phyloP scores from a whole-genome alignment of 2,113 vertebrate genomes.

The Alexandromys fortis region DNA sequence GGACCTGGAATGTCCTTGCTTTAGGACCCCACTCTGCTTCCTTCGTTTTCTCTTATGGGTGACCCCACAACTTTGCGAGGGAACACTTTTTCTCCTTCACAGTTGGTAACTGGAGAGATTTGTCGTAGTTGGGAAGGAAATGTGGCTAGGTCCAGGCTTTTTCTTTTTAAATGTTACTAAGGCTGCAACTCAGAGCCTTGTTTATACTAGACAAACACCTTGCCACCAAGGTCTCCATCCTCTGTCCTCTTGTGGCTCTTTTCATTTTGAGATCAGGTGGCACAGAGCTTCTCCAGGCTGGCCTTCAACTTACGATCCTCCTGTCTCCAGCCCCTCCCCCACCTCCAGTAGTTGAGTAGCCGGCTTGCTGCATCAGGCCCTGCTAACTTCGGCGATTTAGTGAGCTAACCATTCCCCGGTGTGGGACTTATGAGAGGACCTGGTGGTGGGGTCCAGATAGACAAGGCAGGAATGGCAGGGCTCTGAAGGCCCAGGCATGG shows the following conservation, averaged over 20 bases:
- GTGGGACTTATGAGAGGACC: not conserved
- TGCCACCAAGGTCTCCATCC: not conserved
- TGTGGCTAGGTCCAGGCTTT: not conserved
- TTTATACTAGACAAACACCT: not conserved
- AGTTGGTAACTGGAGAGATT: not conserved
- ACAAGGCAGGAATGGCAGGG: not conserved
- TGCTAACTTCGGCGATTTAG: not conserved
- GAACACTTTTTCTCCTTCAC: slow-evolving; percentile 10
- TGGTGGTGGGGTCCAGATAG: not conserved
- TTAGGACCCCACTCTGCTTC: not conserved
- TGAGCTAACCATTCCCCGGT: not conserved
- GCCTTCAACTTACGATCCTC: not conserved
- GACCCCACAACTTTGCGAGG: not conserved
- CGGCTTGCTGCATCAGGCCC: not conserved
- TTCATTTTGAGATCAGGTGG: not conserved
- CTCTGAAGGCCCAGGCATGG: not conserved
- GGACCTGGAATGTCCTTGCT: not conserved
- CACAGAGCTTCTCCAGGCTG: not conserved
- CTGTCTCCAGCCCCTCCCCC: too few species aligned
- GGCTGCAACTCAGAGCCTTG: not conserved
- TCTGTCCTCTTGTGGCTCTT: not conserved
- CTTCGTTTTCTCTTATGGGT: not conserved
- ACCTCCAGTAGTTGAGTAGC: not conserved
- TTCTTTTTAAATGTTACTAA: not conserved
- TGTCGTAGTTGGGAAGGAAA: not conserved